Evolutionary conservation across 2,888 invertebrate species (phyloP), one percentile per base, ranked within the genome.

Genomic region (Aphodius granarius): DNA sequence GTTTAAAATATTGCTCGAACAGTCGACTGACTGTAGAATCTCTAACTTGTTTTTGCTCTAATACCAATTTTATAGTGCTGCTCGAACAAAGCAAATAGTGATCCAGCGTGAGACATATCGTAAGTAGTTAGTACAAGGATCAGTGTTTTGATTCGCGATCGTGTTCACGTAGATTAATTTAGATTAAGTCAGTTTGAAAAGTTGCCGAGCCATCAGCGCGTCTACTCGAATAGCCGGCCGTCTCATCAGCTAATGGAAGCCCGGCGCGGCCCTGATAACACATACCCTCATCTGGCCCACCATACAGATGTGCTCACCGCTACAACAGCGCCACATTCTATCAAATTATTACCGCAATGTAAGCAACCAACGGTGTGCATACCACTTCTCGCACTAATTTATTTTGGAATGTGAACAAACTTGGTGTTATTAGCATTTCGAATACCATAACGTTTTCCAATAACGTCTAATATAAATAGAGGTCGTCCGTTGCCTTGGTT

Each of bases 181-280:
- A 72, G 63, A 72, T 72, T 68, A 20, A 63, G 72, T 72, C 63
- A 62, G 63, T 20, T n/a, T 20, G 72, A 72, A 72, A 72, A 72
- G 72, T 72, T 17, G 72, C 72, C 18, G 43, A 18, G 72, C 72
- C 21, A 72, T 72, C 72, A 72, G 16, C 62, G 72, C 17, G 20
- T n/a, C 71, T 22, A 20, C 20, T 20, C 20, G 68, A 68, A 68
- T 22, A 6, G 68, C 18, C 63, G 72, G n/a, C 16, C 18, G 63
- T 18, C 63, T 72, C 72, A 72, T 72, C 72, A 72, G 18, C 72
- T 72, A 72, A 72, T 72, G 63, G 72, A 62, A 18, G 16, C 43
- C 43, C 21, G 13, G 68, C 20, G 72, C n/a, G n/a, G n/a, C 63
- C 18, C 62, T 19, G 72, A 72, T 72, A 72, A 72, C 72, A 65